These are phyloP conservation scores for Muntiacus reevesi DNA, from an alignment of 2,113 vertebrate genomes.

Conservation along the genomic window DNA sequence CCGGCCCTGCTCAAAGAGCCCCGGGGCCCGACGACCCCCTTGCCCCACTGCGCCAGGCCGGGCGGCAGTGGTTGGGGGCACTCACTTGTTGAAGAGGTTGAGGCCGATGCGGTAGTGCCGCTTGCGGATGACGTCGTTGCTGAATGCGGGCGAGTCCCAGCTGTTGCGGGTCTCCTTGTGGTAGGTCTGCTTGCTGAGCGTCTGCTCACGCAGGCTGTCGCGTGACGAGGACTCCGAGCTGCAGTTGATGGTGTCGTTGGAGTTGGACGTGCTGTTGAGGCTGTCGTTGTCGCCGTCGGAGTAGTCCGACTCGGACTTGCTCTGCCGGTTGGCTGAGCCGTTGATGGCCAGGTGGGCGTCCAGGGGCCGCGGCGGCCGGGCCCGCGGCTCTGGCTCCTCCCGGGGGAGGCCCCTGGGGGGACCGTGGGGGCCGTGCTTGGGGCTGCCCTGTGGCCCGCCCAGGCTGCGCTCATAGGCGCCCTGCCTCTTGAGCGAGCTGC, in stretches of 20 bases:
- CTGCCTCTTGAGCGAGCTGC: slow-evolving; percentile 91
- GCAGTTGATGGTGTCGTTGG: slow-evolving; percentile 98
- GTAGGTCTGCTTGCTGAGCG: slow-evolving; percentile 96
- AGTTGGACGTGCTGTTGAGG: slow-evolving; percentile 98
- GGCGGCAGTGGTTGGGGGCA: neutral
- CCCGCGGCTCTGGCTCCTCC: slow-evolving; percentile 87
- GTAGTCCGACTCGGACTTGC: slow-evolving; percentile 97
- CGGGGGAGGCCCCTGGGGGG: slow-evolving; percentile 86
- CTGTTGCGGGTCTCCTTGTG: slow-evolving; percentile 98
- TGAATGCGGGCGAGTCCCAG: slow-evolving; percentile 98
- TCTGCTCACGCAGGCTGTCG: slow-evolving; percentile 95
- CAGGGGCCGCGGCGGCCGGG: slow-evolving; percentile 86
- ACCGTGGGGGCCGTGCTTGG: slow-evolving; percentile 88
- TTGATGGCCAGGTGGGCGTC: slow-evolving; percentile 95
- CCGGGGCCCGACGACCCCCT: rapidly evolving
- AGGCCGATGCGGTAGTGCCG: slow-evolving; percentile 97
- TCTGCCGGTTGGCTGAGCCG: slow-evolving; percentile 92
- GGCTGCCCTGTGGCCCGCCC: slow-evolving; percentile 89
- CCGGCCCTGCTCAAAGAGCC: neutral
- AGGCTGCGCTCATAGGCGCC: slow-evolving; percentile 86
- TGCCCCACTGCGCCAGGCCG: rapidly evolving
- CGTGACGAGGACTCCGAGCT: slow-evolving; percentile 96
- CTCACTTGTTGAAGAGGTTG: slow-evolving; percentile 99
- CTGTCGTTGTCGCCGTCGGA: slow-evolving; percentile 98
- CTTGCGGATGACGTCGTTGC: slow-evolving; percentile 96